Evolutionary conservation across 2,113 vertebrate species (phyloP).

Genomic region (Rhizomys pruinosus): DNA sequence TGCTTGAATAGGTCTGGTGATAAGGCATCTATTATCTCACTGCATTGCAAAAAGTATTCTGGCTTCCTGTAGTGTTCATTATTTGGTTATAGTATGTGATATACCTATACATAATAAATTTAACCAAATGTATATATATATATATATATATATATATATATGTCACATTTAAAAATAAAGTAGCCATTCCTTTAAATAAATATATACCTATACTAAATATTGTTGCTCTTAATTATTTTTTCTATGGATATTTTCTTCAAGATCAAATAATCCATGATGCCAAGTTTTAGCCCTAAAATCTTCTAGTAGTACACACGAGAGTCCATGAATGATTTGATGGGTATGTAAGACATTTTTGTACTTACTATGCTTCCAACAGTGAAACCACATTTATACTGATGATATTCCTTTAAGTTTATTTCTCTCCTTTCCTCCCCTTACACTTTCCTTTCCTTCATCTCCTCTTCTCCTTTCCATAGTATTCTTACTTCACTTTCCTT

Average conservation of each 20-base stretch:
- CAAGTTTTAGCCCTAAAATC: not conserved
- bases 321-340: not conserved
- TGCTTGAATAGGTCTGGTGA: conserved; percentile 25
- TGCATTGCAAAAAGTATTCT: conserved; percentile 34
- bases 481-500: not conserved
- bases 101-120: not conserved
- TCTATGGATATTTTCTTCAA: not conserved
- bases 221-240: not conserved
- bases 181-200: not conserved
- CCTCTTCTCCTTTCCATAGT: not conserved
- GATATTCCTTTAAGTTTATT: no score
- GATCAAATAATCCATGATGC: not conserved
- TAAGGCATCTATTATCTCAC: not conserved
- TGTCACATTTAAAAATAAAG: not conserved
- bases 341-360: not conserved
- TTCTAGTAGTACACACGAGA: not conserved
- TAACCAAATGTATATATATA: not conserved
- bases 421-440: no score
- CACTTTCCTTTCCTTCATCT: accelerated
- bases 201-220: not conserved
- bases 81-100: not conserved
- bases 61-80: not conserved
- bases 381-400: not conserved
- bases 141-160: no score
- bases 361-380: not conserved